Evolutionary conservation across 1,140 invertebrate species (phyloP).

Genomic region (Amphibalanus amphitrite): DNA sequence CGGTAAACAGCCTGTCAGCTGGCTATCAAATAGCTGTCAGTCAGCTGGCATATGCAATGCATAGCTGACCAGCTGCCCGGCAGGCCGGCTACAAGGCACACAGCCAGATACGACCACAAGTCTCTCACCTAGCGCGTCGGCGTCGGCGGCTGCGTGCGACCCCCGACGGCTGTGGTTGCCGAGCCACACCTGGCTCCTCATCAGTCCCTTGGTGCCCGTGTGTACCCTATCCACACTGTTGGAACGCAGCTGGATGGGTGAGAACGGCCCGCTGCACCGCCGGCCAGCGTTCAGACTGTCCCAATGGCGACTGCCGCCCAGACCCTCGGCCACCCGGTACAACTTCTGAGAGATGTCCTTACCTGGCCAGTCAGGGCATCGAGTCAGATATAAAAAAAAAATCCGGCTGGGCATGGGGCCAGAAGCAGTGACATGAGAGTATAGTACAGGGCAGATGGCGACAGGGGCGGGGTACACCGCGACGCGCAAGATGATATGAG

Average conservation of each 20-base stretch:
- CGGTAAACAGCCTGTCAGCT: no score
- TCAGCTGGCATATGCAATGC: no score
- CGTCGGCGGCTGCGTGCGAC: neutral
- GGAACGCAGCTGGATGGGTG: constrained; percentile 33
- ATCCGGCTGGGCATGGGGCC: no score
- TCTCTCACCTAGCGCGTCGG: neutral
- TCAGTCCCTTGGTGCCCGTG: constrained; percentile 48
- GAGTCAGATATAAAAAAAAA: neutral
- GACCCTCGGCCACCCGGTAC: constrained; percentile 57
- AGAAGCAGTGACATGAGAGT: no score
- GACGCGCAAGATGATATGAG: no score
- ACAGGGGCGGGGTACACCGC: no score
- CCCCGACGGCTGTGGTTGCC: neutral
- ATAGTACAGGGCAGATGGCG: no score
- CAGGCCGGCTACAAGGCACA: no score
- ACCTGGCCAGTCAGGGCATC: constrained; percentile 29
- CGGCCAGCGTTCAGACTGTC: constrained; percentile 31
- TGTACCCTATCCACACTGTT: constrained; percentile 60
- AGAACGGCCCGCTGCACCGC: constrained; percentile 24
- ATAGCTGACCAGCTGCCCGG: no score
- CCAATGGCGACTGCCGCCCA: constrained; percentile 24
- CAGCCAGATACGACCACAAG: no score
- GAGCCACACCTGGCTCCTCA: constrained; percentile 44
- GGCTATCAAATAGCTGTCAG: no score
- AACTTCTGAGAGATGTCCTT: constrained; percentile 72